These are phyloP conservation scores for Cremastinae sp. DNA, from an alignment of 2,888 invertebrate species.

Conservation along the genomic window DNA sequence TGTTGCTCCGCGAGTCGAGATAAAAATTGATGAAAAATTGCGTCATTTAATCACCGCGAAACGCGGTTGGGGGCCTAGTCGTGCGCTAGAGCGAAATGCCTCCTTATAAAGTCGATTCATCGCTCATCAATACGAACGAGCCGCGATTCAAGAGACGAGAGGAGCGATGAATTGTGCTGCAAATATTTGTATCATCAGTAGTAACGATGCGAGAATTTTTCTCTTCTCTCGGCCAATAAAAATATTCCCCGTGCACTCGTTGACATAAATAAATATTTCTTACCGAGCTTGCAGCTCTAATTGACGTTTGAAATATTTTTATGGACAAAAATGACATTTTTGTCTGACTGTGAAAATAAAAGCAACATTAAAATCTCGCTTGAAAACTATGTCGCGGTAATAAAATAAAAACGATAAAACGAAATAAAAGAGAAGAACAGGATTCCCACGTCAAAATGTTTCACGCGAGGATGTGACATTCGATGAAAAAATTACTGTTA, in stretches of 20 bases:
- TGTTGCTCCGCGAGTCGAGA: neutral
- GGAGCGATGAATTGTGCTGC: conserved; percentile 46
- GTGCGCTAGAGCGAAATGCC: conserved; percentile 39
- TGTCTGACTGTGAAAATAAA: no score
- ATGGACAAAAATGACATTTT: no score
- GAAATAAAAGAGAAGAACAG: no score
- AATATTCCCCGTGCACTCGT: neutral
- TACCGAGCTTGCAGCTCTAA: neutral
- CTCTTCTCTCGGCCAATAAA: neutral
- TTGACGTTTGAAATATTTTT: no score
- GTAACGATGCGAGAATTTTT: conserved; percentile 34
- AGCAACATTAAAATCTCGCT: no score
- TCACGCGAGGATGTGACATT: neutral
- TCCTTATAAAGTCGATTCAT: conserved; percentile 50
- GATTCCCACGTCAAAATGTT: neutral
- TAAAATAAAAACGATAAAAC: no score
- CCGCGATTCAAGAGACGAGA: conserved; percentile 21
- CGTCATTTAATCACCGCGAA: conserved; percentile 13
- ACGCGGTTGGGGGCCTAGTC: conserved; percentile 43
- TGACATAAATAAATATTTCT: neutral
- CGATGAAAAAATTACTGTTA: neutral
- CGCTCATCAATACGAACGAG: conserved; percentile 54
- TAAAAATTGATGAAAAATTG: conserved; percentile 9
- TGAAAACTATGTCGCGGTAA: no score
- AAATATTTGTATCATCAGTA: conserved; percentile 55